Base-by-base conservation (phyloP, 2,797 vertebrate species). In the Bradypodion pumilum region DNA sequence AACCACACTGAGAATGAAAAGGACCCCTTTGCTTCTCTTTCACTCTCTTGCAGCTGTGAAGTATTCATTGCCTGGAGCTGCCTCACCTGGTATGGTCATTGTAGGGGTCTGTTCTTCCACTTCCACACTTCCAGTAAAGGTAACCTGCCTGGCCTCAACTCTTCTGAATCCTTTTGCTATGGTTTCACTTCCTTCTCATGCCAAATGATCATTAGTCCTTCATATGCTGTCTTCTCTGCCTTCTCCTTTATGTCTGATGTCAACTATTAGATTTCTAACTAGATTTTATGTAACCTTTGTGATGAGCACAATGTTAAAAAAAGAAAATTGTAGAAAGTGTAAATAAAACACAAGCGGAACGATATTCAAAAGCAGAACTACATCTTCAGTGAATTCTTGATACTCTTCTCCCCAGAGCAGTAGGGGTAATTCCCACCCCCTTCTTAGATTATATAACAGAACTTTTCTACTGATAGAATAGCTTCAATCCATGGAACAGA, bases 311-410 rank as follows among this genome's bases (percentile, higher is more conserved):
- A 25, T 63, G 56, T 37, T 46, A 23, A 19, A 56, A 27, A 32
- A 76, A 75, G 44, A 59, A 52, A 44, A 74, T 32, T 74, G 60
- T 66, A 44, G 74, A 32, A 13, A 44, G 32, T 66, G 60, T 44
- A 32, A 74, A 40, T 7, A 74, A 27, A 73, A 32, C 29, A 35
- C 35, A 42, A 81, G 59, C 85, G 46, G 86, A 79, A 87, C 37
- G 1, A 63, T 63, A 46, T 80, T 89, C 86, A 77, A 86, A 87
- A 77, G 23, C 37, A 83, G 21, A 85, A 79, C 87, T 65, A 62
- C 42, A 79, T 72, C 82, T 83, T 87, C 65, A 78, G 74, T 62
- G 76, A 83, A 72, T 91, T 92, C 78, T 65, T 69, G 5, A 87
- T 83, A 79, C 79, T 27, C 49, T 84, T 85, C 83, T 59, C 65